A percentile compares a stretch with the other conserved stretches of the same genome.
These are phyloP conservation scores for Atherinomorus stipes DNA, from an alignment of 2,113 vertebrate species.

Conservation along the genomic window DNA sequence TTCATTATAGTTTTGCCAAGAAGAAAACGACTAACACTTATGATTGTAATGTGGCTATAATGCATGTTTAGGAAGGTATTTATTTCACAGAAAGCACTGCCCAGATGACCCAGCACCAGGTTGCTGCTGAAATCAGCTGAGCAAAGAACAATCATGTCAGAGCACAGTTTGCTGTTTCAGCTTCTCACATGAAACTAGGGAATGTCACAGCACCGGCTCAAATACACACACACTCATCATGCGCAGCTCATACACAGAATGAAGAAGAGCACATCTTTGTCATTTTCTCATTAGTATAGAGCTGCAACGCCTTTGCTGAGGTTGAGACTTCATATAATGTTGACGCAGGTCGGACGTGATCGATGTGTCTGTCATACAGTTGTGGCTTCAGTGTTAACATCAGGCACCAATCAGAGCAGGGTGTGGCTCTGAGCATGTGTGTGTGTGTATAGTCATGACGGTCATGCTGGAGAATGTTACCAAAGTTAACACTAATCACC, in stretches of 20 bases:
- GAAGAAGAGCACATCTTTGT: slow-evolving; percentile 42
- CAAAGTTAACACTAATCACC: slow-evolving; percentile 21
- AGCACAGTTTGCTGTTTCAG: slow-evolving; percentile 60
- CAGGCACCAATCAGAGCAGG: slow-evolving; percentile 59
- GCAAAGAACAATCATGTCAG: slow-evolving; percentile 30
- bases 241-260: slow-evolving; percentile 8
- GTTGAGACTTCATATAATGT: slow-evolving; percentile 34
- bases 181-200: slow-evolving; percentile 64
- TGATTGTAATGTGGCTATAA: background rate
- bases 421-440: slow-evolving; percentile 43
- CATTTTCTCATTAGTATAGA: slow-evolving; percentile 71
- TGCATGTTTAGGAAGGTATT: background rate
- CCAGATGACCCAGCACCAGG: slow-evolving; percentile 27
- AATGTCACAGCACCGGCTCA: slow-evolving; percentile 67
- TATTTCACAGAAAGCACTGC: background rate
- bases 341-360: slow-evolving; percentile 44
- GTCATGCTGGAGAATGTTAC: slow-evolving; percentile 25
- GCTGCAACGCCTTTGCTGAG: slow-evolving; percentile 43
- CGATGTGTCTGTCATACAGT: slow-evolving; percentile 45
- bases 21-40: background rate
- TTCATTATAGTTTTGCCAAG: background rate
- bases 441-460: slow-evolving; percentile 8
- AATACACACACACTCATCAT: slow-evolving; percentile 39
- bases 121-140: slow-evolving; percentile 43
- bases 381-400: slow-evolving; percentile 45